Conservation (phyloP, 2,113 vertebrate genomes). For the Myiopsitta monachus region DNA sequence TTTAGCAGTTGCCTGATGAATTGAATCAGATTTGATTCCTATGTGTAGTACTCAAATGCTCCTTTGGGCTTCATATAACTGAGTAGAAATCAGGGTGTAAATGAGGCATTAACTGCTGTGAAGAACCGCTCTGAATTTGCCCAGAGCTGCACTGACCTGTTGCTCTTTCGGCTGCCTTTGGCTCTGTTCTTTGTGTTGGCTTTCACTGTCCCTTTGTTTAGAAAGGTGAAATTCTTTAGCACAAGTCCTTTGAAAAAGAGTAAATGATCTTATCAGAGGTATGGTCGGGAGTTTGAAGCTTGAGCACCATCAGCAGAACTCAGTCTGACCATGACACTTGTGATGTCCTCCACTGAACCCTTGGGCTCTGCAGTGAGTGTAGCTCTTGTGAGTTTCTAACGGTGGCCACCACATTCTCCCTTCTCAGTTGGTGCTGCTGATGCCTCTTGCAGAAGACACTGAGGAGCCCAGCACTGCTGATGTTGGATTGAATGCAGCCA, state of each 20-base stretch:
- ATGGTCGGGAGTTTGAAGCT: slow-evolving; percentile 58
- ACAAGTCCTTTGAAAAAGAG: slow-evolving; percentile 63
- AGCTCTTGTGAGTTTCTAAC: slow-evolving; percentile 60
- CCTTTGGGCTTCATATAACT: slow-evolving; percentile 87
- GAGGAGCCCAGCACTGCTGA: background rate
- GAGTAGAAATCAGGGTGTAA: slow-evolving; percentile 84
- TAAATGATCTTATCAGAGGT: slow-evolving; percentile 64
- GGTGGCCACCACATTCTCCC: slow-evolving; percentile 26
- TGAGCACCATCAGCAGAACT: slow-evolving; percentile 40
- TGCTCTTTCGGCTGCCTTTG: slow-evolving; percentile 70
- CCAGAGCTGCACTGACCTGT: slow-evolving; percentile 86
- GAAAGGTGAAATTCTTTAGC: slow-evolving; percentile 61
- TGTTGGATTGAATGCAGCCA: fast-evolving
- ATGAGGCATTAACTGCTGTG: slow-evolving; percentile 81
- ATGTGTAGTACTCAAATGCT: slow-evolving; percentile 85
- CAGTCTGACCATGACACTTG: slow-evolving; percentile 51
- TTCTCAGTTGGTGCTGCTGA: background rate
- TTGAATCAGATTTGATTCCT: slow-evolving; percentile 82
- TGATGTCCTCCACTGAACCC: slow-evolving; percentile 37
- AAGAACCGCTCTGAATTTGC: slow-evolving; percentile 81
- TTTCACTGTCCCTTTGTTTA: slow-evolving; percentile 74
- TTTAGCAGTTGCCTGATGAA: slow-evolving; percentile 87
- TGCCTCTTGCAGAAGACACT: background rate
- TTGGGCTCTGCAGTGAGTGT: background rate
- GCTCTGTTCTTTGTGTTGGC: slow-evolving; percentile 78